Percentiles rank a stretch among this genome's conserved stretches.
Evolutionary conservation across 2,888 invertebrate genomes (phyloP).

Genomic region (Erebia epiphron): DNA sequence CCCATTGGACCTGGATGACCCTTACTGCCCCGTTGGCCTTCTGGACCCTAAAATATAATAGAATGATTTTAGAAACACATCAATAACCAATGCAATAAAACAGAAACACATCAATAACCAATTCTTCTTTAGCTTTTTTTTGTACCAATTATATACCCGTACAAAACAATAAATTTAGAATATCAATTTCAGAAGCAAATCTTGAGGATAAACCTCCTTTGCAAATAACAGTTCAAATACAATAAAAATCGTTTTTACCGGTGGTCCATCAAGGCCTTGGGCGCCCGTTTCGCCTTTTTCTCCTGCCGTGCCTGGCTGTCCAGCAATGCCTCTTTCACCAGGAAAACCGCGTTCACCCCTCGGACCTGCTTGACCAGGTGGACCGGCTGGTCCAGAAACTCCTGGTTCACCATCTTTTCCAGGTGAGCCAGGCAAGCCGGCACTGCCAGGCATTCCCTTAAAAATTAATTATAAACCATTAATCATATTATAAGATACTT

Average conservation of each 20-base stretch:
- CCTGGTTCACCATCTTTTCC: constrained; percentile 93
- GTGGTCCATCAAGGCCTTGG: constrained; percentile 87
- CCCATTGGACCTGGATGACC: constrained; percentile 88
- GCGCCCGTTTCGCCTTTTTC: constrained; percentile 85
- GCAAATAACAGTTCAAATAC: background rate
- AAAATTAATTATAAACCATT: constrained; percentile 6
- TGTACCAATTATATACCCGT: too few species aligned
- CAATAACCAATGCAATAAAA: background rate
- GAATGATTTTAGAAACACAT: background rate
- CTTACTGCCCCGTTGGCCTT: constrained; percentile 86
- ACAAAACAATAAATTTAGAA: background rate
- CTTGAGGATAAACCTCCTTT: background rate
- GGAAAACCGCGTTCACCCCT: constrained; percentile 88
- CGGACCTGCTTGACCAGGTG: constrained; percentile 84
- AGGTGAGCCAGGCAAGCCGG: constrained; percentile 87
- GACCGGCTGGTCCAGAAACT: constrained; percentile 85
- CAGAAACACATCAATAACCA: too few species aligned
- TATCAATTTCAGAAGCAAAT: background rate
- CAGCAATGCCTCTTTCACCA: constrained; percentile 88
- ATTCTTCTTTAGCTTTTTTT: too few species aligned
- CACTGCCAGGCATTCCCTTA: constrained; percentile 88
- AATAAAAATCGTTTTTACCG: constrained; percentile 65
- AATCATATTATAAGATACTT: background rate
- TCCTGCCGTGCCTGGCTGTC: constrained; percentile 86
- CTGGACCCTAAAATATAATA: constrained; percentile 79